Percentiles rank a stretch among this genome's conserved stretches.
Conservation (phyloP, 2,888 invertebrate genomes). For the Drosophila quinaria region DNA sequence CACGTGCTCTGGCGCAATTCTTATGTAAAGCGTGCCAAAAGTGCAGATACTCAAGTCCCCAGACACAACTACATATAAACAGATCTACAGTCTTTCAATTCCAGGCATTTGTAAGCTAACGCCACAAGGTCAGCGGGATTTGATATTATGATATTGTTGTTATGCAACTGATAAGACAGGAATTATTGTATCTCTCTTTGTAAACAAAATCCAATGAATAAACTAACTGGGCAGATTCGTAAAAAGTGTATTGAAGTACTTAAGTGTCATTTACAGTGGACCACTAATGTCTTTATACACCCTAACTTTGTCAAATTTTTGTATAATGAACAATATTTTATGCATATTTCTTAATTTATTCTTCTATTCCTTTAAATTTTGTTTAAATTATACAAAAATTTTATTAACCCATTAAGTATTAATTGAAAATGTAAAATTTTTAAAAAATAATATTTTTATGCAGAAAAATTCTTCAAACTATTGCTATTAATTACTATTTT, state of each 20-base stretch:
- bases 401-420: no score
- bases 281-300: no score
- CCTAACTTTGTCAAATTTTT: no score
- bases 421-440: no score
- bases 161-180: constrained; percentile 20
- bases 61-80: background rate
- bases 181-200: constrained; percentile 15
- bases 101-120: constrained; percentile 10
- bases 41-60: background rate
- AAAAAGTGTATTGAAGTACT: background rate
- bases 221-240: background rate
- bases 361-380: no score
- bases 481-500: no score
- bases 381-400: no score
- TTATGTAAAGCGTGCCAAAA: constrained; percentile 56
- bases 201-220: constrained; percentile 7
- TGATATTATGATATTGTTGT: constrained; percentile 14
- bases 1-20: constrained; percentile 38
- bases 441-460: no score
- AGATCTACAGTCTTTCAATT: constrained; percentile 3
- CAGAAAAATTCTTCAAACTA: no score
- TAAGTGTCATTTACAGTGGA: background rate
- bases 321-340: no score
- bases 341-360: no score
- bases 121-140: constrained; percentile 49